Evolutionary conservation across 1,140 invertebrate species (phyloP), one percentile per base, ranked within the genome.

Genomic region (Hyphantria cunea): DNA sequence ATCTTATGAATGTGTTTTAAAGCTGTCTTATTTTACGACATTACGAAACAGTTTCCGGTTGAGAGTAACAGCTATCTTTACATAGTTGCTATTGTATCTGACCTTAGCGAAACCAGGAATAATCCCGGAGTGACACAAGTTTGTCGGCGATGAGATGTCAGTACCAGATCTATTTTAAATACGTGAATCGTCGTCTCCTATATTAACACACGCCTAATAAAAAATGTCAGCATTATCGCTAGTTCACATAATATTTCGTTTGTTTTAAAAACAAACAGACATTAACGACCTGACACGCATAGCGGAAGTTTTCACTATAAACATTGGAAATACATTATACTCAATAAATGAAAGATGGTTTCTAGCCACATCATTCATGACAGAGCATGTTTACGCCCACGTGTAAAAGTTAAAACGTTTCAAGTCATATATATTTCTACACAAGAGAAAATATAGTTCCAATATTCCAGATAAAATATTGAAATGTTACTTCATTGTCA

Each of bases 141-240:
- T 70, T 54, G 56, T 42, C 54, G 61, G 51, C 64, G 41, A 59
- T 58, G 59, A 53, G 59, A 59, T 66, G 59, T 61, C 34, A n/a
- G n/a, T n/a, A n/a, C n/a, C n/a, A 55, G 69, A 68, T 69, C 74
- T 76, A 79, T 76, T 79, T 74, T 72, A 76, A 76, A 53, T 67
- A 60, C 65, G 37, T 50, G 42, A 55, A 60, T 41, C 45, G 45
- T 11, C 72, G 67, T 73, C 72, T 73, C 54, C 56, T 47, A 58
- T 66, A 61, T 72, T 68, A 51, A 12, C 41, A 25, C 49, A 6
- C 45, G 11, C n/a, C 11, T 37, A 10, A 37, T 10, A 37, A 10
- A 37, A 37, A 2, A 13, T 67, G 55, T 64, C 66, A 66, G 53
- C 37, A 33, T n/a, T 33, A 51, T 45, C 52, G 31, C 52, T 55